phyloP scores from a whole-genome alignment of 2,797 vertebrate species.

The Hyperoplus lanceolatus region DNA sequence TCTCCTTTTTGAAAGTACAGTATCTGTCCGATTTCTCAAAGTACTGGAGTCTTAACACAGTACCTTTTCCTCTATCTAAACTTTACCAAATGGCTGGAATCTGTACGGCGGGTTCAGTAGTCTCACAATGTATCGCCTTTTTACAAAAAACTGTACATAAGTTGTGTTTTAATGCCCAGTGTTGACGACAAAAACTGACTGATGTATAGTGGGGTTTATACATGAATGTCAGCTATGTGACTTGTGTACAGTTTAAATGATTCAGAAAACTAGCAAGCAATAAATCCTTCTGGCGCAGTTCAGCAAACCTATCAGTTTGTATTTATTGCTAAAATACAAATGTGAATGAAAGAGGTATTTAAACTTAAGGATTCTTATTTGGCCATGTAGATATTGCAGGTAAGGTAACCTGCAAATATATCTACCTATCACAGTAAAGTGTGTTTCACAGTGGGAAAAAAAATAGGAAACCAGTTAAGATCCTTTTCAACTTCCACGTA shows the following conservation, averaged over 20 bases:
- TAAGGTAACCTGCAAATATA: constrained; percentile 6
- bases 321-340: constrained; percentile 60
- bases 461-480: constrained; percentile 7
- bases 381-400: constrained; percentile 41
- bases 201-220: constrained; percentile 34
- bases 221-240: constrained; percentile 54
- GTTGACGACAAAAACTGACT: constrained; percentile 34
- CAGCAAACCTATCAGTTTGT: constrained; percentile 55
- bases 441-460: constrained; percentile 4
- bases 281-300: constrained; percentile 54
- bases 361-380: constrained; percentile 30
- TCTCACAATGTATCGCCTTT: background rate
- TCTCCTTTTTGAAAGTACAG: constrained; percentile 9
- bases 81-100: constrained; percentile 47
- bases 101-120: constrained; percentile 20
- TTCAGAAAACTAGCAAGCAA: constrained; percentile 64
- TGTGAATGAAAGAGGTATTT: constrained; percentile 65
- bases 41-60: constrained; percentile 48
- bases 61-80: constrained; percentile 48
- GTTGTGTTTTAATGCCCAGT: constrained; percentile 31
- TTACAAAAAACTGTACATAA: constrained; percentile 4
- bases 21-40: constrained; percentile 25
- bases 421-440: constrained; percentile 35
- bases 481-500: constrained; percentile 1
- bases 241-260: constrained; percentile 51